These are phyloP conservation scores for Pseudochromis fuscus DNA, from an alignment of 2,797 vertebrate genomes.

Conservation along the genomic window DNA sequence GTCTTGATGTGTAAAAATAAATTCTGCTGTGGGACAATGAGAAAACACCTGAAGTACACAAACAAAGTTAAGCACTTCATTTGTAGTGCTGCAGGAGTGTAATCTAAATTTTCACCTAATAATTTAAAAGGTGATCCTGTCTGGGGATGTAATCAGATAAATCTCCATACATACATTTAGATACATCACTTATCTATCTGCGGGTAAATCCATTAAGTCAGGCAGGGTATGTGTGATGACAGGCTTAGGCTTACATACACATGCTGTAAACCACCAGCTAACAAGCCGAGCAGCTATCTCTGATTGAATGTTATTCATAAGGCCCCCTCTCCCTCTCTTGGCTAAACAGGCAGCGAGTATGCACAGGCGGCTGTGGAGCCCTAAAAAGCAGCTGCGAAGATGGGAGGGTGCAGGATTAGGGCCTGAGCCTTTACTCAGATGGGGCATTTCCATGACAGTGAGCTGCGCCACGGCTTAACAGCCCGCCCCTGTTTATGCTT, in stretches of 20 bases:
- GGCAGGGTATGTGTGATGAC: constrained; percentile 47
- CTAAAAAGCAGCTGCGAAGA: constrained; percentile 83
- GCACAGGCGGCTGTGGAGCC: constrained; percentile 67
- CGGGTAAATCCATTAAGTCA: constrained; percentile 53
- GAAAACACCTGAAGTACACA: no score
- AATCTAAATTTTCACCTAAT: background rate
- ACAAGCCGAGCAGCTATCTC: constrained; percentile 60
- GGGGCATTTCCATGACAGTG: constrained; percentile 87
- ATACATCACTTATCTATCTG: constrained; percentile 50
- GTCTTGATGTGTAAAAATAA: background rate
- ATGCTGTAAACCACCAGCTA: constrained; percentile 62
- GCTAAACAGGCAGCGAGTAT: constrained; percentile 68
- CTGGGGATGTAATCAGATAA: constrained; percentile 26
- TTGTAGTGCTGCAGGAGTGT: background rate
- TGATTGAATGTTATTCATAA: constrained; percentile 77
- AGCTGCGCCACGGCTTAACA: constrained; percentile 81
- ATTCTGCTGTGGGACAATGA: no score
- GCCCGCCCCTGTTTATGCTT: constrained; percentile 86
- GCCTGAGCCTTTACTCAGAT: constrained; percentile 81
- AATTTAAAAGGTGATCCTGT: constrained; percentile 30
- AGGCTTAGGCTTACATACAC: constrained; percentile 53
- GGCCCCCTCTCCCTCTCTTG: constrained; percentile 16
- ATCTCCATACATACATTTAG: constrained; percentile 50
- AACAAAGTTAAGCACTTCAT: constrained; percentile 27
- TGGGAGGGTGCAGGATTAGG: constrained; percentile 83